Conservation (phyloP, 2,888 invertebrate genomes). For the Macrophya annulata region DNA sequence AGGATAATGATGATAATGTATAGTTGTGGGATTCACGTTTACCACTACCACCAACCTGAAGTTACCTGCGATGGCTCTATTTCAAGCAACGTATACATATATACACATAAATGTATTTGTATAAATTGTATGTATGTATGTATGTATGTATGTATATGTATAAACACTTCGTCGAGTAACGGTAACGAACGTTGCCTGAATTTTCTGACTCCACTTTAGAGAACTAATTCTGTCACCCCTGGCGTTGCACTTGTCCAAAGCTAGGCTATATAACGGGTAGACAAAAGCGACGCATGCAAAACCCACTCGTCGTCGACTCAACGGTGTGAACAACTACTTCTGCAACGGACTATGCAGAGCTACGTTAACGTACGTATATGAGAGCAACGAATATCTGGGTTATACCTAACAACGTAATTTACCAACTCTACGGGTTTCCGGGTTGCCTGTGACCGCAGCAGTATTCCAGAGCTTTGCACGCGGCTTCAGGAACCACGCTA, state of each 20-base stretch:
- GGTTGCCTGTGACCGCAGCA: conserved; percentile 31
- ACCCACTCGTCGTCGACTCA: conserved; percentile 37
- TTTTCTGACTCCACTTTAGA: conserved; percentile 7
- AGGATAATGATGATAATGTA: neutral
- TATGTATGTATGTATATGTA: too few species aligned
- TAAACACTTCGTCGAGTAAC: neutral
- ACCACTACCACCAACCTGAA: neutral
- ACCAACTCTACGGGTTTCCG: conserved; percentile 47
- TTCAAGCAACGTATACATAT: neutral
- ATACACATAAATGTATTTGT: too few species aligned
- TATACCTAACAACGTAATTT: conserved; percentile 53
- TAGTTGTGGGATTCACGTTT: neutral
- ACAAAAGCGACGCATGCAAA: conserved; percentile 48
- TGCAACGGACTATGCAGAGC: neutral
- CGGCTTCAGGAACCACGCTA: neutral
- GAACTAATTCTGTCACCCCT: conserved; percentile 19
- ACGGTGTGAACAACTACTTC: conserved; percentile 47
- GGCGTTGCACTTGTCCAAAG: neutral
- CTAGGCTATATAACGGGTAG: neutral
- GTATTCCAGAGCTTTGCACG: conserved; percentile 12
- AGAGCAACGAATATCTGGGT: conserved; percentile 42
- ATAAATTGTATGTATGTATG: too few species aligned
- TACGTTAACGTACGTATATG: too few species aligned
- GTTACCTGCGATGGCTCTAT: neutral
- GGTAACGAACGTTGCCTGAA: conserved; percentile 2